Evolutionary conservation across 2,797 vertebrate species (phyloP).

Genomic region (Leptatherina wallacei): DNA sequence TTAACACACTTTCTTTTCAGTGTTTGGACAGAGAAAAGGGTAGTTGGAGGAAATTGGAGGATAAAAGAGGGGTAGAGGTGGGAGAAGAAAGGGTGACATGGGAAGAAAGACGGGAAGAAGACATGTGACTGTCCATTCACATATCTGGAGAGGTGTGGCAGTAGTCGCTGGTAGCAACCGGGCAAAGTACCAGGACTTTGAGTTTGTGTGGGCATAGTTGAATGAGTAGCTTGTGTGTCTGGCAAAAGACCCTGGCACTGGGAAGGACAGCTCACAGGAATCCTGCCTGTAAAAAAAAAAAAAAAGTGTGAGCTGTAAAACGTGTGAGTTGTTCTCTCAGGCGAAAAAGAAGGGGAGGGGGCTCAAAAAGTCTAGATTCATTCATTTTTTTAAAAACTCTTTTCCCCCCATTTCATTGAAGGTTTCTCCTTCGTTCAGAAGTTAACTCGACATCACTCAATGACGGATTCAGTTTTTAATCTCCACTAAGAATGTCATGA

Average conservation of each 20-base stretch:
- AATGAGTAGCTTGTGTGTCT: slow-evolving; percentile 74
- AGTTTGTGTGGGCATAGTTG: slow-evolving; percentile 52
- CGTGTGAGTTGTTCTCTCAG: slow-evolving; percentile 44
- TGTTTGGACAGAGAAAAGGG: slow-evolving; percentile 11
- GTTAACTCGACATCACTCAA: background rate
- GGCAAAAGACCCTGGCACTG: slow-evolving; percentile 44
- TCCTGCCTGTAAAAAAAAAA: slow-evolving; percentile 31
- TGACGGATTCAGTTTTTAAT: background rate
- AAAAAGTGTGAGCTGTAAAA: slow-evolving; percentile 42
- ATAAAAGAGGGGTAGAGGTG: slow-evolving; percentile 16
- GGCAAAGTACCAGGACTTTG: slow-evolving; percentile 50
- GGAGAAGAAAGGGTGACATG: slow-evolving; percentile 4
- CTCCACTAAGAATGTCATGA: slow-evolving; percentile 6
- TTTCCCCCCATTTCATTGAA: background rate
- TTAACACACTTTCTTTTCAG: slow-evolving; percentile 57
- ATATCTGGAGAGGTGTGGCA: slow-evolving; percentile 66
- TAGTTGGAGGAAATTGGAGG: slow-evolving; percentile 40
- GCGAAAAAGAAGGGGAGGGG: background rate
- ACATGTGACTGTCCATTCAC: slow-evolving; percentile 72
- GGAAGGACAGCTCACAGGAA: slow-evolving; percentile 54
- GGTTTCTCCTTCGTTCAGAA: background rate
- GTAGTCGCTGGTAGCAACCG: slow-evolving; percentile 69
- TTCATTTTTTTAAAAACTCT: background rate
- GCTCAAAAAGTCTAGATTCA: slow-evolving; percentile 1
- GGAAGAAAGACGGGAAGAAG: slow-evolving; percentile 10